phyloP scores from a whole-genome alignment of 2,113 vertebrate genomes.

The Grallaria varia region DNA sequence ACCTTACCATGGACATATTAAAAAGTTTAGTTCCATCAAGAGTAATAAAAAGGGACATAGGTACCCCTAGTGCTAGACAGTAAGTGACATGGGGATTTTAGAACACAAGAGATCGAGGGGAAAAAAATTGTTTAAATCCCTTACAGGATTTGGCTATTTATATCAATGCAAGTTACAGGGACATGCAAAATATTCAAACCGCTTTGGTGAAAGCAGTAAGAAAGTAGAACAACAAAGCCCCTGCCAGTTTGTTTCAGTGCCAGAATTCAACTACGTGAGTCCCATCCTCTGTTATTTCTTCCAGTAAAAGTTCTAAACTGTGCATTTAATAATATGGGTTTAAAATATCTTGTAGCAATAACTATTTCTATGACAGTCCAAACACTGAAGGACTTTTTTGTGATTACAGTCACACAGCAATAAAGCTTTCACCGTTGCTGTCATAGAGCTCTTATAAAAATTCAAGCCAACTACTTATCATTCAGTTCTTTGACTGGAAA shows the following conservation, averaged over 20 bases:
- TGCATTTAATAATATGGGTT: not conserved
- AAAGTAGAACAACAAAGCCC: not conserved
- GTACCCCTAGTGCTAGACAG: not conserved
- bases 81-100: not conserved
- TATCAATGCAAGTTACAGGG: not conserved
- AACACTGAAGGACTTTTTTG: not conserved
- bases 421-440: not conserved
- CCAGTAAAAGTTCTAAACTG: not conserved
- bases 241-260: not conserved
- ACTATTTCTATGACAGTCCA: not conserved
- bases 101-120: not conserved
- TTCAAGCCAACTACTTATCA: constrained; percentile 28
- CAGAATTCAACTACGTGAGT: not conserved
- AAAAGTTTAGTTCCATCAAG: not conserved
- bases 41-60: not conserved
- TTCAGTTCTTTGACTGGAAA: constrained; percentile 21
- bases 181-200: not conserved
- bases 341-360: constrained; percentile 5
- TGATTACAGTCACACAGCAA: not conserved
- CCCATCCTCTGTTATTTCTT: not conserved
- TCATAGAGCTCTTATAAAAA: constrained; percentile 33
- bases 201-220: not conserved
- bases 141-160: not conserved
- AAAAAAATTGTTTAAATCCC: not conserved
- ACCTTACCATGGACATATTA: not conserved